A percentile compares a stretch with the other conserved stretches of the same genome.
Evolutionary conservation across 2,797 vertebrate genomes (phyloP).

Genomic region (Zenarchopterus dispar): DNA sequence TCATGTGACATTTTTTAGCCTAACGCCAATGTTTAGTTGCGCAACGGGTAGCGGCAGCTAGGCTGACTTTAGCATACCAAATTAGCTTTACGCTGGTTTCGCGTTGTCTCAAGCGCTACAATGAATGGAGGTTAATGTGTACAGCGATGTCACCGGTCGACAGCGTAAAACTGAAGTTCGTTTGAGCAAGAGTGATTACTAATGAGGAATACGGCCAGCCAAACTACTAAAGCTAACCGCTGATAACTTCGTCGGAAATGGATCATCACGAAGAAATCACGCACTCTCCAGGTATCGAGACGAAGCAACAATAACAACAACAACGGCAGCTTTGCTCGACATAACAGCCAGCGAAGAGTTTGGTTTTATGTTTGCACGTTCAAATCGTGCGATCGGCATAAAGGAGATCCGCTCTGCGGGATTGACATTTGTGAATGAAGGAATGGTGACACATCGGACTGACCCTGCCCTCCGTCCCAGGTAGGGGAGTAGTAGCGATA

Average conservation of each 20-base stretch:
- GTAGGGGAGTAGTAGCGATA: slow-evolving; percentile 53
- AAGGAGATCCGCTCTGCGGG: not conserved
- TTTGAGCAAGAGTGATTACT: not conserved
- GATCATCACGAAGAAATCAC: slow-evolving; percentile 38
- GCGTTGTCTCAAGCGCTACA: slow-evolving; percentile 25
- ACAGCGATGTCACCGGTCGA: slow-evolving; percentile 32
- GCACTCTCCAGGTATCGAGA: slow-evolving; percentile 31
- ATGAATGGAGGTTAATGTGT: slow-evolving; percentile 62
- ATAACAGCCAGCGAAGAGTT: slow-evolving; percentile 13
- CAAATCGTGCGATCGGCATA: not conserved
- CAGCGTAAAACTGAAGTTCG: slow-evolving; percentile 26
- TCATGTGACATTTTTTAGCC: slow-evolving; percentile 15
- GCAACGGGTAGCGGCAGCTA: slow-evolving; percentile 55
- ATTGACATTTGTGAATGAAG: slow-evolving; percentile 17
- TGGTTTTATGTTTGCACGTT: slow-evolving; percentile 27
- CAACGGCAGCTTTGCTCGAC: slow-evolving; percentile 36
- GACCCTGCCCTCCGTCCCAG: slow-evolving; percentile 68
- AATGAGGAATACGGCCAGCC: no score
- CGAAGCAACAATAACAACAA: slow-evolving; percentile 4
- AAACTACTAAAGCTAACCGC: slow-evolving; percentile 10
- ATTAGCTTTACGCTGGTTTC: slow-evolving; percentile 60
- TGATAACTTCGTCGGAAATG: slow-evolving; percentile 54
- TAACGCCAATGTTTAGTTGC: slow-evolving; percentile 61
- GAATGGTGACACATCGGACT: slow-evolving; percentile 54
- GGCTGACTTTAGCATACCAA: slow-evolving; percentile 32